phyloP scores from a whole-genome alignment of 2,888 invertebrate species.

The Cosmopolites sordidus region DNA sequence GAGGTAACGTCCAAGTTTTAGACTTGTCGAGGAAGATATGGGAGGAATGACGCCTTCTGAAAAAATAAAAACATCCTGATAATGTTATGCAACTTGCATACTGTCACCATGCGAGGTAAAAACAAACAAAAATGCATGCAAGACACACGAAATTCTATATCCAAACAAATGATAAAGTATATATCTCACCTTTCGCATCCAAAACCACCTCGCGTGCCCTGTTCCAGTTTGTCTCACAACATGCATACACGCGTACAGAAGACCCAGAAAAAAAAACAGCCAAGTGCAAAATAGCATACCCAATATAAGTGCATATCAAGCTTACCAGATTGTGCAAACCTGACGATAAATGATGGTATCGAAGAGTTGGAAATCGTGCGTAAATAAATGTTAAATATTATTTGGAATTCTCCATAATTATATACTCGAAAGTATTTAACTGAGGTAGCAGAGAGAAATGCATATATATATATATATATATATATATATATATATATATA shows the following conservation, averaged over 20 bases:
- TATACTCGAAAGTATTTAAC: too few species aligned
- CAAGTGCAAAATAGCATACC: conserved; percentile 3
- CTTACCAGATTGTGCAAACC: conserved; percentile 5
- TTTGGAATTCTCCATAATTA: too few species aligned
- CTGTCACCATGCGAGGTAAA: not conserved
- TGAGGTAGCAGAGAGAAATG: too few species aligned
- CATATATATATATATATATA: too few species aligned
- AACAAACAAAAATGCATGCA: not conserved
- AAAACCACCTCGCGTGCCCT: too few species aligned
- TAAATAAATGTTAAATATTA: too few species aligned
- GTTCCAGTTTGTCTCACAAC: not conserved
- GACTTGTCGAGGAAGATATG: conserved; percentile 20
- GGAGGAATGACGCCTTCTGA: conserved; percentile 45
- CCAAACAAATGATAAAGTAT: not conserved
- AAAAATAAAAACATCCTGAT: conserved; percentile 14
- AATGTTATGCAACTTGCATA: too few species aligned
- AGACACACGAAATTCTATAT: not conserved
- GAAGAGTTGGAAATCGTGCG: conserved; percentile 2
- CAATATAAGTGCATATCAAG: conserved; percentile 10
- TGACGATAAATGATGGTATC: conserved; percentile 8
- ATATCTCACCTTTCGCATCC: conserved; percentile 8
- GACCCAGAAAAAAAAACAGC: not conserved
- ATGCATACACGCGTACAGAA: not conserved
- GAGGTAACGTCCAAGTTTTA: conserved; percentile 36
- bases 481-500: too few species aligned